Percentiles rank a stretch among this genome's conserved stretches.
These are phyloP conservation scores for Mola mola DNA, from an alignment of 2,113 vertebrate genomes.

Conservation along the genomic window DNA sequence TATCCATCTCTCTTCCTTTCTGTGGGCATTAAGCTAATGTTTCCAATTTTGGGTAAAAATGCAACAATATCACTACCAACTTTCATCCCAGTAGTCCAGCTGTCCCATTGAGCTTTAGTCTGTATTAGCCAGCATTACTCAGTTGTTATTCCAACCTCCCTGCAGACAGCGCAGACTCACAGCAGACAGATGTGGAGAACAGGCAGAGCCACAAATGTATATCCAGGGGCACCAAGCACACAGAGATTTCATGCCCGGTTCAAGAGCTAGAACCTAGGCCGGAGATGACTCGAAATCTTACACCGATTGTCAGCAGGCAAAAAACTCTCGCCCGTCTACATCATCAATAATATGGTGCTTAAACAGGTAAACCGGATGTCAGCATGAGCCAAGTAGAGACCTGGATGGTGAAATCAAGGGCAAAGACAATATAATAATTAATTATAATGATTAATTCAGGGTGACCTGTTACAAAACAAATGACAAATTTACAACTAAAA, in stretches of 20 bases:
- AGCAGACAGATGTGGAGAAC: conserved; percentile 70
- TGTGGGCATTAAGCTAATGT: no score
- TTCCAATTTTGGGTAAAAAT: no score
- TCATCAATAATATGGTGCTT: conserved; percentile 66
- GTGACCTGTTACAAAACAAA: no score
- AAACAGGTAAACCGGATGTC: conserved; percentile 63
- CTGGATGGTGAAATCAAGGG: no score
- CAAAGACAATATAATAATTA: no score
- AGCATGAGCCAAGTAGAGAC: background rate
- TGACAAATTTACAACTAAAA: no score
- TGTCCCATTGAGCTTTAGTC: background rate
- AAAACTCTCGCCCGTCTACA: conserved; percentile 51
- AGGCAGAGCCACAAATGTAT: conserved; percentile 46
- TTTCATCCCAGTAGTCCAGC: no score
- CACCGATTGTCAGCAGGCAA: conserved; percentile 4
- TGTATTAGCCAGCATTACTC: background rate
- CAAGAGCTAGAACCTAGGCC: conserved; percentile 16
- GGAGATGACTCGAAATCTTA: conserved; percentile 17
- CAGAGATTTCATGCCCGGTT: background rate
- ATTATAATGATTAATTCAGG: no score
- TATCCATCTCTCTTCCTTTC: no score
- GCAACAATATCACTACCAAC: background rate
- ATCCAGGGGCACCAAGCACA: background rate
- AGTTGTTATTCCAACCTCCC: background rate
- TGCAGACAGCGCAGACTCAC: conserved; percentile 75